phyloP scores from a whole-genome alignment of 2,113 vertebrate genomes.

The Podilymbus podiceps region DNA sequence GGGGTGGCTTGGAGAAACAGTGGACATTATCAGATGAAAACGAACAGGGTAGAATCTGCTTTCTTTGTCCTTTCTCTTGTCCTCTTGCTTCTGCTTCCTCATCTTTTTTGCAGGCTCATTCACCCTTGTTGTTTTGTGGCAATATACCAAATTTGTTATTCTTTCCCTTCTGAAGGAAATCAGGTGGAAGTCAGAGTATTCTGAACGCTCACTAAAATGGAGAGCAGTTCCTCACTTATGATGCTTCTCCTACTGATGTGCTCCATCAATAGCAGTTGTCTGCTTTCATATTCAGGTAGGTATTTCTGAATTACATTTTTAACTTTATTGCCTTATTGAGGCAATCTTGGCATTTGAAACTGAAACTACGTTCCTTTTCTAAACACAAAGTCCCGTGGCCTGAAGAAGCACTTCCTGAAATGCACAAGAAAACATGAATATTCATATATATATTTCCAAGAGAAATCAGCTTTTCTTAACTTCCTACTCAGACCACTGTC shows the following conservation, averaged over 20 bases:
- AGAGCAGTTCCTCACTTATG: neutral
- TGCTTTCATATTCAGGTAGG: neutral
- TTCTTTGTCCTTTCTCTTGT: neutral
- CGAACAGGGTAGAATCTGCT: neutral
- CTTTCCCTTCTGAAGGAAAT: neutral
- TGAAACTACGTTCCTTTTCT: neutral
- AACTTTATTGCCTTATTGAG: neutral
- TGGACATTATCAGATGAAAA: neutral
- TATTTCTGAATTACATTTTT: neutral
- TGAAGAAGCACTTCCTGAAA: neutral
- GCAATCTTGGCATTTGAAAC: neutral
- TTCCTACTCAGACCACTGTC: neutral
- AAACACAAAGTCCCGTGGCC: neutral
- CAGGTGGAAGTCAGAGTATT: neutral
- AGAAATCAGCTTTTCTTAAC: neutral
- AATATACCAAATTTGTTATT: neutral
- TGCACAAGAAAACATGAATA: neutral
- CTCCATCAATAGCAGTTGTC: neutral
- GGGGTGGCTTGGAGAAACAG: neutral
- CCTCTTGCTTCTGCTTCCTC: neutral
- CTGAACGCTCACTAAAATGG: neutral
- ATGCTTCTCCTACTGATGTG: neutral
- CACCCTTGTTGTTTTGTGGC: neutral
- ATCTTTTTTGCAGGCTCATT: neutral
- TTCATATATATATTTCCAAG: neutral